These are phyloP conservation scores for Pandemis cinnamomeana DNA, from an alignment of 2,888 invertebrate species.

Conservation along the genomic window DNA sequence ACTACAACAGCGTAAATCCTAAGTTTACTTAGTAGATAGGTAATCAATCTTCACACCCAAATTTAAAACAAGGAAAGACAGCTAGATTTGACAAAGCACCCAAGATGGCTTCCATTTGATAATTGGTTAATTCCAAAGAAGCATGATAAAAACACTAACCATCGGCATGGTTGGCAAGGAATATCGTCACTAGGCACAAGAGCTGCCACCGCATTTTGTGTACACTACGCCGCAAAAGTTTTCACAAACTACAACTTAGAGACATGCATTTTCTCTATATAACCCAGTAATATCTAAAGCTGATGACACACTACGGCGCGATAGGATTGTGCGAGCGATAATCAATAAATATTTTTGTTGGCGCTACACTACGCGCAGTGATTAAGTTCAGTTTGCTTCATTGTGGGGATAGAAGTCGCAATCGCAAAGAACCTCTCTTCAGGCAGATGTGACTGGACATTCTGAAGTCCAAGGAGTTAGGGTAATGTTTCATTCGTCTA, in stretches of 20 bases:
- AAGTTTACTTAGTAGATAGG: too few relatives aligned
- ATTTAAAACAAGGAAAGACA: too few relatives aligned
- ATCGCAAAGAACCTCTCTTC: too few relatives aligned
- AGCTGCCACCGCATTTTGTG: slow-evolving; percentile 29
- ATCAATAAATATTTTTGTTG: neutral
- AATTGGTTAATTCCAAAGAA: neutral
- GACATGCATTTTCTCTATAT: slow-evolving; percentile 12
- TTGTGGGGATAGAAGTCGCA: too few relatives aligned
- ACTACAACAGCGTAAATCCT: too few relatives aligned
- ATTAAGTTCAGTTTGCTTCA: too few relatives aligned
- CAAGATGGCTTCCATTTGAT: neutral
- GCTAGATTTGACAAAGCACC: neutral
- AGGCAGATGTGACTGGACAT: too few relatives aligned
- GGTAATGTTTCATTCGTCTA: too few relatives aligned
- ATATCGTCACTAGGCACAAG: slow-evolving; percentile 22
- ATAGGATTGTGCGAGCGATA: neutral
- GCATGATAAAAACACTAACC: slow-evolving; percentile 21
- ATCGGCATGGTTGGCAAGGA: slow-evolving; percentile 8
- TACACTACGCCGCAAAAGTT: slow-evolving; percentile 4
- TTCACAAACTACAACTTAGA: slow-evolving; percentile 19
- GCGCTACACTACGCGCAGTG: too few relatives aligned
- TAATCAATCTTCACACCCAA: too few relatives aligned
- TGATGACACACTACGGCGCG: slow-evolving; percentile 7
- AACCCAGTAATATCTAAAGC: slow-evolving; percentile 35
- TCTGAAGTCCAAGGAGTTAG: too few relatives aligned